Conservation (phyloP, 2,113 vertebrate genomes). For the Hyla sarda region DNA sequence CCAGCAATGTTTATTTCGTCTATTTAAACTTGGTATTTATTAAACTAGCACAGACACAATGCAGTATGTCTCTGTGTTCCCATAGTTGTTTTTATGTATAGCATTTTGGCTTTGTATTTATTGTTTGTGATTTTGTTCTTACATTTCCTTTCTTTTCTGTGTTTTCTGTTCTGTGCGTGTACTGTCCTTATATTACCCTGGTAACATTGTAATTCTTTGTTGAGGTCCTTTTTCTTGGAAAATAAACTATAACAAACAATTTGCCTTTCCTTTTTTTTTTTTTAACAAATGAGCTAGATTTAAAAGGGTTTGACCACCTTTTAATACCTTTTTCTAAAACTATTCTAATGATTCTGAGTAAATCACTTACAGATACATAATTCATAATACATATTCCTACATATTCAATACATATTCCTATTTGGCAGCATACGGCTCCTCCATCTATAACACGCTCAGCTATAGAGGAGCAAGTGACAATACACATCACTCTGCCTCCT, state of each 20-base stretch:
- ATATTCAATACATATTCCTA: too few species aligned
- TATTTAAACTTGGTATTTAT: background rate
- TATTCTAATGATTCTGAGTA: too few species aligned
- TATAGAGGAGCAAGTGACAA: too few species aligned
- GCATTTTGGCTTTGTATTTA: background rate
- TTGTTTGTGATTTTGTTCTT: conserved; percentile 6
- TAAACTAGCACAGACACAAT: background rate
- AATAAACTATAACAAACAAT: background rate
- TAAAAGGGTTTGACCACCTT: too few species aligned
- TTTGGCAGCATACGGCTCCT: too few species aligned
- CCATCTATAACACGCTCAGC: too few species aligned
- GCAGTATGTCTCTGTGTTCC: background rate
- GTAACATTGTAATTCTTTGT: background rate
- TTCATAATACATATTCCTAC: too few species aligned
- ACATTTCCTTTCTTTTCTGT: background rate
- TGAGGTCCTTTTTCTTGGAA: background rate
- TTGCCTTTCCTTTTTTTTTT: background rate
- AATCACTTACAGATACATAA: too few species aligned
- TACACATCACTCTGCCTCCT: too few species aligned
- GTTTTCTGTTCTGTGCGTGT: too few species aligned
- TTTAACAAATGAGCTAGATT: background rate
- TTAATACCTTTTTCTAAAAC: too few species aligned
- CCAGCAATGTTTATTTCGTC: too few species aligned
- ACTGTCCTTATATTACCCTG: conserved; percentile 11
- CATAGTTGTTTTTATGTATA: background rate